phyloP scores from a whole-genome alignment of 2,113 vertebrate species.

The Phainopepla nitens region DNA sequence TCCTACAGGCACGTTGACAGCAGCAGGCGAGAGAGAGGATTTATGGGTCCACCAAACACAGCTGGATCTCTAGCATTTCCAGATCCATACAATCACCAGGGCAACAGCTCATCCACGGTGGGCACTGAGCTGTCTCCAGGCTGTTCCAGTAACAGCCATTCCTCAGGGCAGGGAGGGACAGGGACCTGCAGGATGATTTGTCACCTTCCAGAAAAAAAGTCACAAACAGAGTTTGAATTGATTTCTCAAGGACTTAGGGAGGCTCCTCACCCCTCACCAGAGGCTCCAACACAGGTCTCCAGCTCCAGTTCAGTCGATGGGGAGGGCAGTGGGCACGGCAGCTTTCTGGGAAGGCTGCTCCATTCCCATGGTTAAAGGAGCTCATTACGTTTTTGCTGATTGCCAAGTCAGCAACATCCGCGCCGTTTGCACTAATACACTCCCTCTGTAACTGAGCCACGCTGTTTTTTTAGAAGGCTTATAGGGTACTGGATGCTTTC shows the following conservation, averaged over 20 bases:
- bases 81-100: not conserved
- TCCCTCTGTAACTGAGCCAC: not conserved
- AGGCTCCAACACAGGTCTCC: not conserved
- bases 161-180: not conserved
- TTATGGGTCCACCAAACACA: not conserved
- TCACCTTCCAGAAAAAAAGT: not conserved
- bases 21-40: not conserved
- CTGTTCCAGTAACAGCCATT: not conserved
- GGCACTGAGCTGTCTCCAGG: not conserved
- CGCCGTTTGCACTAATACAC: not conserved
- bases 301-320: not conserved
- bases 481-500: conserved; percentile 27
- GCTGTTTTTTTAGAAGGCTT: conserved; percentile 14
- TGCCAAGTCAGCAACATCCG: conserved; percentile 12
- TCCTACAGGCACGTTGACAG: not conserved
- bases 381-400: not conserved
- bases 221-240: not conserved
- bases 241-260: not conserved
- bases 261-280: not conserved
- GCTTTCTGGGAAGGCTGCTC: not conserved
- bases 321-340: not conserved
- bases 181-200: not conserved
- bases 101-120: accelerated
- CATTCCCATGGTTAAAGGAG: not conserved
- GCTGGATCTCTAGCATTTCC: not conserved